Conservation (phyloP, 2,113 vertebrate genomes). For the Morphnarchus princeps region DNA sequence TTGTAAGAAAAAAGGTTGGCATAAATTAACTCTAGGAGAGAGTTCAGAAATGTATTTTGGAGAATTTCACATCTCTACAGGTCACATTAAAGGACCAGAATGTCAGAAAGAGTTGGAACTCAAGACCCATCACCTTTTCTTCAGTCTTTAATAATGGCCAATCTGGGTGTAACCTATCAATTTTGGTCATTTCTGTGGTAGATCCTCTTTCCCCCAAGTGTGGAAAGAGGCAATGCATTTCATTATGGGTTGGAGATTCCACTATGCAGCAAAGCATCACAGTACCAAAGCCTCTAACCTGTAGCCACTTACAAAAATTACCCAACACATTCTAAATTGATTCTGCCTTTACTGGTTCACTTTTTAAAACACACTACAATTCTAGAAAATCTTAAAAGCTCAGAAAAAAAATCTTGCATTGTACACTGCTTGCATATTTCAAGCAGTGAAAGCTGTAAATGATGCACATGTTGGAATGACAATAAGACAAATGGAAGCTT, state of each 20-base stretch:
- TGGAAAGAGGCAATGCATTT: neutral
- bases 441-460: slow-evolving; percentile 9
- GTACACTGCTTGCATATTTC: neutral
- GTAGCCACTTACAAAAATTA: neutral
- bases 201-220: neutral
- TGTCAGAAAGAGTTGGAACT: neutral
- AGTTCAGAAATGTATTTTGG: neutral
- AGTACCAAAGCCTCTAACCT: neutral
- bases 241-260: neutral
- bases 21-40: neutral
- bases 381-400: neutral
- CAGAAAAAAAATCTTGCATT: neutral
- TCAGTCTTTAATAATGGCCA: neutral
- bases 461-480: slow-evolving; percentile 37
- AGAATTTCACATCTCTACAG: neutral
- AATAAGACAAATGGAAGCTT: slow-evolving; percentile 57
- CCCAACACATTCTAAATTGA: neutral
- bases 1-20: neutral
- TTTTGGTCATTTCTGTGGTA: neutral
- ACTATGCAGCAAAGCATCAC: neutral
- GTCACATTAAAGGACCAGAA: neutral
- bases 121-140: neutral
- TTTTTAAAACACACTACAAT: neutral
- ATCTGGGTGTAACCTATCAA: neutral
- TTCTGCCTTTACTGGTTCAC: neutral